Conservation (phyloP, 2,888 invertebrate genomes). For the Ochropacha duplaris region DNA sequence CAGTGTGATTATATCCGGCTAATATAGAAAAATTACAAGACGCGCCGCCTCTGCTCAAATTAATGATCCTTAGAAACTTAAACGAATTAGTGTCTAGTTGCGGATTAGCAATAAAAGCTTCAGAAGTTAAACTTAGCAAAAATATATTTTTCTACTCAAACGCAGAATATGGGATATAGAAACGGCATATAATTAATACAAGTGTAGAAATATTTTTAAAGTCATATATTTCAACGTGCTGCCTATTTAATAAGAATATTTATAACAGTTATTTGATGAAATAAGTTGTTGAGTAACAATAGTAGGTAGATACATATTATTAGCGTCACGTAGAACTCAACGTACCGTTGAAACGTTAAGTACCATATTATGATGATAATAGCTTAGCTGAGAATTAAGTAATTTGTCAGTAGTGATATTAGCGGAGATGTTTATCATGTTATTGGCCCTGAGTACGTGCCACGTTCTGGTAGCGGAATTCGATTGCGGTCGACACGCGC, state of each 20-base stretch:
- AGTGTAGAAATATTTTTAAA: too few relatives aligned
- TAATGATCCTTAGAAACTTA: constrained; percentile 33
- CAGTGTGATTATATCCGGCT: constrained; percentile 26
- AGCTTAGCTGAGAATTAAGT: background rate
- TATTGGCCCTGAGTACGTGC: constrained; percentile 20
- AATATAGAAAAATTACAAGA: constrained; percentile 34
- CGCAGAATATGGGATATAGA: background rate
- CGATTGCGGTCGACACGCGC: constrained; percentile 62
- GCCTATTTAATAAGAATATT: background rate
- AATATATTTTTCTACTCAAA: background rate
- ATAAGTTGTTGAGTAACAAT: background rate
- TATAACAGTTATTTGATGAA: too few relatives aligned
- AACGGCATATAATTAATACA: background rate
- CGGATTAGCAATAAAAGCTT: background rate
- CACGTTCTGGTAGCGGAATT: constrained; percentile 63
- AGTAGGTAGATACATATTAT: too few relatives aligned
- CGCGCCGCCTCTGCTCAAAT: constrained; percentile 17
- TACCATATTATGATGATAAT: background rate
- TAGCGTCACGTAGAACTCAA: background rate
- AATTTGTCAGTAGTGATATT: background rate
- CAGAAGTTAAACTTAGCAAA: background rate
- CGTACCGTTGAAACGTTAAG: background rate
- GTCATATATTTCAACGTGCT: background rate
- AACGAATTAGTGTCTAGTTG: background rate
- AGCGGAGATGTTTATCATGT: constrained; percentile 12